phyloP scores from a whole-genome alignment of 2,113 vertebrate genomes.

The Tenebrosternarchus preto region DNA sequence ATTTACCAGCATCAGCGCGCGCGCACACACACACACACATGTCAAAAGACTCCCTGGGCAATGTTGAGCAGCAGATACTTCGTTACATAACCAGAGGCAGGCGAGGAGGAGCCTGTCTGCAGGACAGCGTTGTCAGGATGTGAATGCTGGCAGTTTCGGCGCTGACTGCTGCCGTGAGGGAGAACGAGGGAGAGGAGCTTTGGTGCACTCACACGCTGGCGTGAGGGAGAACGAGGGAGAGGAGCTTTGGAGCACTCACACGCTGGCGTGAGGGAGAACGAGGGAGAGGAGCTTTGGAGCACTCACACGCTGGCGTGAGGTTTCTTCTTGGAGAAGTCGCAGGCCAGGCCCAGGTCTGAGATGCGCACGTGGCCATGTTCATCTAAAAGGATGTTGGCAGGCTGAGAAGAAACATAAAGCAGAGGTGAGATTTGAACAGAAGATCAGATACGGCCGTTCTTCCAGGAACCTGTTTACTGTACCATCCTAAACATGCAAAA shows the following conservation, averaged over 20 bases:
- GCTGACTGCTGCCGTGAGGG: too few species aligned
- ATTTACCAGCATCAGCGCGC: background rate
- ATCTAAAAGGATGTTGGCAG: constrained; percentile 95
- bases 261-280: too few species aligned
- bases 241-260: constrained; percentile 83
- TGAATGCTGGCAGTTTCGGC: background rate
- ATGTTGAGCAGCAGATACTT: background rate
- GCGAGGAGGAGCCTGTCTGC: background rate
- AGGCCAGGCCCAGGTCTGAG: constrained; percentile 95
- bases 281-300: background rate
- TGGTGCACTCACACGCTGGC: too few species aligned
- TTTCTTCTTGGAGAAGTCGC: constrained; percentile 98
- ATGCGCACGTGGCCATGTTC: constrained; percentile 94
- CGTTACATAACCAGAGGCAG: background rate
- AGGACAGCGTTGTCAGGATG: background rate
- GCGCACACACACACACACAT: background rate
- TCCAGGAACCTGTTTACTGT: too few species aligned
- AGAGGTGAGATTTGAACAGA: background rate
- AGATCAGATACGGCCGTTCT: too few species aligned
- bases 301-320: constrained; percentile 98
- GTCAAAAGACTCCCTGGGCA: background rate
- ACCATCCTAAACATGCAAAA: too few species aligned
- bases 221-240: too few species aligned
- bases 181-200: too few species aligned
- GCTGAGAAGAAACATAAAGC: constrained; percentile 68